Conservation (phyloP, 2,113 vertebrate genomes). For the Chrysemys picta region DNA sequence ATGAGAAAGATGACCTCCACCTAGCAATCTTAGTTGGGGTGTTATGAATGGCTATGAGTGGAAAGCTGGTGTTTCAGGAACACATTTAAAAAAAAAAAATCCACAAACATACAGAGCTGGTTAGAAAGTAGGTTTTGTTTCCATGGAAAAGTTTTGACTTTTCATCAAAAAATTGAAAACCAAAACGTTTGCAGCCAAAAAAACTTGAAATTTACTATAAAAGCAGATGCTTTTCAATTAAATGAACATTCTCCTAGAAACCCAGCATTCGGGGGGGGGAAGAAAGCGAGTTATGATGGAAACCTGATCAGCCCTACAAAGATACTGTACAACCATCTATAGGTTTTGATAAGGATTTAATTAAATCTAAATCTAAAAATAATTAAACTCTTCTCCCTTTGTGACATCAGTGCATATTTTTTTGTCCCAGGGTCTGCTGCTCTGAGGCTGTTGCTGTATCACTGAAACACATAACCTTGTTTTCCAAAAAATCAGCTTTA, state of each 20-base stretch:
- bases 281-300: not conserved
- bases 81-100: not conserved
- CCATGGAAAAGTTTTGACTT: not conserved
- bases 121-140: not conserved
- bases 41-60: not conserved
- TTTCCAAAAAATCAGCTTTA: not conserved
- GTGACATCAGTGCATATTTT: not conserved
- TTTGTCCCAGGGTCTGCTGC: not conserved
- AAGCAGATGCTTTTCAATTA: not conserved
- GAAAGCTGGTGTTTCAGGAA: not conserved
- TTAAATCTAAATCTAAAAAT: not conserved
- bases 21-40: not conserved
- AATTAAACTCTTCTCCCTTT: not conserved
- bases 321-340: not conserved
- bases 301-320: not conserved
- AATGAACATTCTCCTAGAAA: not conserved
- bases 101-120: not conserved
- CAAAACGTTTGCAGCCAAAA: not conserved
- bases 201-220: not conserved
- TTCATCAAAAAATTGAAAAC: not conserved
- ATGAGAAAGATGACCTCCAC: not conserved
- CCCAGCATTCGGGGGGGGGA: fast-evolving
- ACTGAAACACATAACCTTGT: not conserved
- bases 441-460: not conserved
- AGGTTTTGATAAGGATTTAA: not conserved